These are phyloP conservation scores for Brachyistius frenatus DNA, from an alignment of 2,113 vertebrate species.

Conservation along the genomic window DNA sequence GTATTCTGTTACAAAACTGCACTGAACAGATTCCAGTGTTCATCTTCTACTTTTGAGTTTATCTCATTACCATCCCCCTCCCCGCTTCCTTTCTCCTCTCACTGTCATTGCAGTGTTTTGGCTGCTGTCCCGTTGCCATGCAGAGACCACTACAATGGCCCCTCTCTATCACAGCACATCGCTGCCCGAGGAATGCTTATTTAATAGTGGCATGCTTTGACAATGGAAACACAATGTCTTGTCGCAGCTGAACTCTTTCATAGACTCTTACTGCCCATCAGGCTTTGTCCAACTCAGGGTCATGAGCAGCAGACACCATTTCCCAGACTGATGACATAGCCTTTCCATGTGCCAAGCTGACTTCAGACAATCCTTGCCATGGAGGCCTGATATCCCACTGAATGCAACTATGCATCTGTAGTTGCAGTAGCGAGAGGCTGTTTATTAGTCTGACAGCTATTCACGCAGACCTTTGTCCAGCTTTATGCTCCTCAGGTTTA, in stretches of 20 bases:
- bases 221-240: conserved; percentile 60
- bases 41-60: conserved; percentile 30
- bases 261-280: conserved; percentile 39
- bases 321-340: conserved; percentile 39
- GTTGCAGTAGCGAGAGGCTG: not conserved
- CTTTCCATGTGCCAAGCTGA: conserved; percentile 37
- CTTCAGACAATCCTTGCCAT: conserved; percentile 24
- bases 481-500: not conserved
- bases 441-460: conserved; percentile 14
- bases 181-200: conserved; percentile 72
- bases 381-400: conserved; percentile 1
- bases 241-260: conserved; percentile 54
- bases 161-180: conserved; percentile 71
- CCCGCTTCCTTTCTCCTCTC: conserved; percentile 27
- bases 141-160: conserved; percentile 77
- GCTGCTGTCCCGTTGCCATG: conserved; percentile 73
- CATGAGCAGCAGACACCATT: conserved; percentile 34
- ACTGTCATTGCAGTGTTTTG: conserved; percentile 75
- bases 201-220: conserved; percentile 70
- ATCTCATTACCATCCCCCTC: conserved; percentile 32
- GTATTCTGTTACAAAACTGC: conserved; percentile 2
- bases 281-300: conserved; percentile 37
- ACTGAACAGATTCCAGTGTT: conserved; percentile 18
- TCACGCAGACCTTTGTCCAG: conserved; percentile 32
- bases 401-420: conserved; percentile 13